Percentiles rank a stretch among this genome's conserved stretches.
Conservation (phyloP, 2,888 invertebrate species). For the Eurois occulta region DNA sequence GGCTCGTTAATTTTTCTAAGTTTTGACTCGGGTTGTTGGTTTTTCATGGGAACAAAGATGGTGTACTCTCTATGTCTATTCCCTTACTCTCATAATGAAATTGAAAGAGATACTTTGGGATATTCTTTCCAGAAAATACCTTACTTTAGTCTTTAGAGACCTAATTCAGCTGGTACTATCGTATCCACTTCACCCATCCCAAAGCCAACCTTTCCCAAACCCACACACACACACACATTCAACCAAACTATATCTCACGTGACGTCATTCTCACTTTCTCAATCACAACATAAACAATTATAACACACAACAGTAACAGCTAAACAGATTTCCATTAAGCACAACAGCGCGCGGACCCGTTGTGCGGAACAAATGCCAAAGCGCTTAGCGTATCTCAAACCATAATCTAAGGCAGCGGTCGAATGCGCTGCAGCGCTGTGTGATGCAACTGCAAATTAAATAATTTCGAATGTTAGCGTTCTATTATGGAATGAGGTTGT, state of each 20-base stretch:
- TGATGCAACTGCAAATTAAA: conserved; percentile 66
- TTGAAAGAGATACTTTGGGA: too few species aligned
- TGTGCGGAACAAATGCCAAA: conserved; percentile 82
- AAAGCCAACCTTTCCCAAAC: conserved; percentile 4
- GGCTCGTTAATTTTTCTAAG: not conserved
- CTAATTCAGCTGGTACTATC: not conserved
- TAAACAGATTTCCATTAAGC: conserved; percentile 79
- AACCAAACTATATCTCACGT: conserved; percentile 26
- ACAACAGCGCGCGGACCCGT: conserved; percentile 69
- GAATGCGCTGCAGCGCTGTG: conserved; percentile 69
- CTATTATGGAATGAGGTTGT: conserved; percentile 44
- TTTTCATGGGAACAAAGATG: not conserved
- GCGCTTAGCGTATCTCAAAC: conserved; percentile 83
- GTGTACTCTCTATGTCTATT: not conserved
- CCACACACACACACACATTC: conserved; percentile 12
- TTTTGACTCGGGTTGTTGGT: too few species aligned
- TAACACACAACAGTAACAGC: conserved; percentile 74
- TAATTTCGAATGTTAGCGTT: conserved; percentile 56
- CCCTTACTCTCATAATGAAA: not conserved
- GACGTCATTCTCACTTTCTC: conserved; percentile 69
- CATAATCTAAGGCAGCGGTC: conserved; percentile 79
- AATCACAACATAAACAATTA: conserved; percentile 68
- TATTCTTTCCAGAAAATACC: not conserved
- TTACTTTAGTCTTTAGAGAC: not conserved
- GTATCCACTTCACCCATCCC: not conserved